These are phyloP conservation scores for Cassiopea xamachana DNA, from an alignment of 30 jellyfish, hydroid and myxozoan genomes.

Conservation along the genomic window DNA sequence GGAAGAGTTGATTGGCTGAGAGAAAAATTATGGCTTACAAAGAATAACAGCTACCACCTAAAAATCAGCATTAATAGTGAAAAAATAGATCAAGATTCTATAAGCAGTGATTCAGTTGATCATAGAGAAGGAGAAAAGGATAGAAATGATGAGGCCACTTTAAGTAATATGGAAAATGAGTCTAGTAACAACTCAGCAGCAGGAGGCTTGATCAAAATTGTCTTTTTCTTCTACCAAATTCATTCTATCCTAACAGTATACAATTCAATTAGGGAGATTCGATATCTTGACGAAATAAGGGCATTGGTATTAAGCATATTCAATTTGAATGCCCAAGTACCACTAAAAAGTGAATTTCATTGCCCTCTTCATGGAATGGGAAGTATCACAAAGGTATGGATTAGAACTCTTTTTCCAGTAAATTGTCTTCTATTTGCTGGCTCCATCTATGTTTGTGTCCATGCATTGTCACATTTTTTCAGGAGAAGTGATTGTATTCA, in stretches of 20 bases:
- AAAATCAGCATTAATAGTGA: too few relatives aligned
- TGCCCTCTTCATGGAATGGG: neutral
- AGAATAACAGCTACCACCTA: neutral
- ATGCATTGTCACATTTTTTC: neutral
- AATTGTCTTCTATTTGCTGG: neutral
- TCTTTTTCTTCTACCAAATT: slow-evolving; percentile 46
- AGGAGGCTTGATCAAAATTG: slow-evolving; percentile 36
- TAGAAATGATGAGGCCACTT: neutral
- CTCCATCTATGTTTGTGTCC: neutral
- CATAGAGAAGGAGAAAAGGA: neutral
- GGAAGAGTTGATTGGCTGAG: neutral
- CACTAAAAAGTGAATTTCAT: neutral
- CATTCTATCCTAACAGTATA: slow-evolving; percentile 2
- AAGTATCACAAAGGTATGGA: neutral
- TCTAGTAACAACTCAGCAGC: neutral
- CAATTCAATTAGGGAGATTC: slow-evolving; percentile 1
- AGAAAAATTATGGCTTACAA: neutral
- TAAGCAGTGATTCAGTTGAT: neutral
- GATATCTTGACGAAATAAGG: neutral
- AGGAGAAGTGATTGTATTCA: neutral
- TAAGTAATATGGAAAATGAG: too few relatives aligned
- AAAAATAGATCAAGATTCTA: too few relatives aligned
- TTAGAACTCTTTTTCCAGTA: neutral
- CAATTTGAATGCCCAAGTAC: neutral
- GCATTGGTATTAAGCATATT: neutral